These are phyloP conservation scores for Pyrrhosoma nymphula DNA, from an alignment of 2,888 invertebrate genomes.

Conservation along the genomic window DNA sequence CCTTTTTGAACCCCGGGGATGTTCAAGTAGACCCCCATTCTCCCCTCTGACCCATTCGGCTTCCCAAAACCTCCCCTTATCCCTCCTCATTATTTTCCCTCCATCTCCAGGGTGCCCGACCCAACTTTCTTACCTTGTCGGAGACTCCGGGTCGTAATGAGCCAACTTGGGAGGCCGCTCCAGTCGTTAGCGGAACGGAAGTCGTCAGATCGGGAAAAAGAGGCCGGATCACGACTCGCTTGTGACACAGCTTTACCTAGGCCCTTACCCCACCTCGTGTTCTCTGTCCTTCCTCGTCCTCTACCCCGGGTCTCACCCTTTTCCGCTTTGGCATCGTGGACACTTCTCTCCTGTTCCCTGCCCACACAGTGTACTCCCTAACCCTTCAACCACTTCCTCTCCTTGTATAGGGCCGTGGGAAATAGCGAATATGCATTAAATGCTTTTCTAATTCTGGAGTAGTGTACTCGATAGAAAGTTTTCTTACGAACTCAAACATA, in stretches of 20 bases:
- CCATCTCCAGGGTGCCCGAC: neutral
- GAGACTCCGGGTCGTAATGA: neutral
- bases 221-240: constrained; percentile 32
- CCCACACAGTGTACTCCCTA: too few relatives aligned
- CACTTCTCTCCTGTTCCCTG: too few relatives aligned
- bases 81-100: constrained; percentile 2
- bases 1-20: too few relatives aligned
- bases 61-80: neutral
- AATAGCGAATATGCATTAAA: too few relatives aligned
- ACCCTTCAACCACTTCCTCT: neutral
- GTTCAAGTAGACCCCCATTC: neutral
- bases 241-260: neutral
- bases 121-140: neutral
- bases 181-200: constrained; percentile 46
- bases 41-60: neutral
- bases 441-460: too few relatives aligned
- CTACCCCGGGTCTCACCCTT: neutral
- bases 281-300: neutral
- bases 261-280: neutral
- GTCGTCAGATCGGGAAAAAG: constrained; percentile 31
- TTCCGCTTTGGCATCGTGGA: neutral
- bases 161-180: constrained; percentile 39
- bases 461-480: too few relatives aligned
- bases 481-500: too few relatives aligned
- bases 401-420: neutral